Percentiles rank a stretch among this genome's conserved stretches.
Conservation (phyloP, 2,113 vertebrate species). For the Spea bombifrons region DNA sequence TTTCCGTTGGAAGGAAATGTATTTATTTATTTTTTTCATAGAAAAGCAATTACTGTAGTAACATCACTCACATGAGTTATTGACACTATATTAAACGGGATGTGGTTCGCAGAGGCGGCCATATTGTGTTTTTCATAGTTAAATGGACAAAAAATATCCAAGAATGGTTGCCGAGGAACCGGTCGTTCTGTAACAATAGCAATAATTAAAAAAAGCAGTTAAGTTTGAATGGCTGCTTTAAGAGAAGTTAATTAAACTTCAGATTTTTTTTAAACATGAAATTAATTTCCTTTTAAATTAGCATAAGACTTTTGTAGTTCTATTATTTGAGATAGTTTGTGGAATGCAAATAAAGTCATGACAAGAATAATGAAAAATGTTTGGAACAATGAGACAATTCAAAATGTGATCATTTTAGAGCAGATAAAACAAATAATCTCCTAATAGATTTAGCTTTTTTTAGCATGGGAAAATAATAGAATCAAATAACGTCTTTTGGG, state of each 20-base stretch:
- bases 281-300: conserved; percentile 47
- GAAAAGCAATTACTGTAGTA: neutral
- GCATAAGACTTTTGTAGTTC: conserved; percentile 41
- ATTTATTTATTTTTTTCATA: neutral
- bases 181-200: neutral
- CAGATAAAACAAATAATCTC: conserved; percentile 40
- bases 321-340: conserved; percentile 21
- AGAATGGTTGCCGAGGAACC: neutral
- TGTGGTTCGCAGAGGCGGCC: neutral
- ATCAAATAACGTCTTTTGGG: conserved; percentile 1
- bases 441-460: conserved; percentile 31
- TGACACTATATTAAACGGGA: neutral
- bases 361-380: conserved; percentile 35
- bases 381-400: conserved; percentile 39
- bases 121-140: neutral
- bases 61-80: neutral
- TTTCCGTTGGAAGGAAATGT: no score
- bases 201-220: conserved; percentile 3
- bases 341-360: conserved; percentile 38
- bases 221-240: conserved; percentile 16
- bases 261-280: conserved; percentile 31
- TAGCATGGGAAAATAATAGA: conserved; percentile 8
- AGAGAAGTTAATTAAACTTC: conserved; percentile 43
- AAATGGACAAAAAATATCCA: neutral
- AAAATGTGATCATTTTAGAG: conserved; percentile 6